A percentile compares a stretch with the other conserved stretches of the same genome.
phyloP scores from a whole-genome alignment of 2,113 vertebrate genomes.

The Pipra filicauda region DNA sequence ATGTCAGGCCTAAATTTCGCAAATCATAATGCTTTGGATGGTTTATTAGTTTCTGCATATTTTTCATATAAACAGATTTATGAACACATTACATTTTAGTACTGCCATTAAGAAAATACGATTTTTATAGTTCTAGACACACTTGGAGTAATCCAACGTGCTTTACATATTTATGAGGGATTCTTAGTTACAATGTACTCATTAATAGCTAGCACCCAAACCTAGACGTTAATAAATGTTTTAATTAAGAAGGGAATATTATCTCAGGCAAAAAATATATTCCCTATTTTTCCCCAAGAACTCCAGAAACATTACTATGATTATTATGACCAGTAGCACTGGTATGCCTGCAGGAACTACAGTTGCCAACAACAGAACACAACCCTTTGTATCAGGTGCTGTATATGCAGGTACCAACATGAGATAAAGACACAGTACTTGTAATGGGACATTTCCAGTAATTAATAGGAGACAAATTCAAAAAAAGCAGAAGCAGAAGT shows the following conservation, averaged over 20 bases:
- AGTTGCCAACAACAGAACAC: background rate
- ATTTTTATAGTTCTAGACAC: slow-evolving; percentile 28
- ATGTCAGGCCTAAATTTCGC: background rate
- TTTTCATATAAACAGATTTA: slow-evolving; percentile 33
- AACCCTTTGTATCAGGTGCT: background rate
- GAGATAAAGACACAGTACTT: background rate
- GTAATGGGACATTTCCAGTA: background rate
- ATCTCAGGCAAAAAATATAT: background rate
- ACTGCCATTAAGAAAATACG: slow-evolving; percentile 2
- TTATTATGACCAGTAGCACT: background rate
- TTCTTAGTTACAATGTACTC: background rate
- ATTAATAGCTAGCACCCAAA: background rate
- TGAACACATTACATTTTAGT: background rate
- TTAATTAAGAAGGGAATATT: background rate
- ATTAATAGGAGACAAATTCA: background rate
- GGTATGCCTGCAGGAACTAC: background rate
- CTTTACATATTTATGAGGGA: slow-evolving; percentile 12
- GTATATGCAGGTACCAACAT: background rate
- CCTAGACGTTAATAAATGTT: background rate
- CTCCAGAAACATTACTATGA: background rate
- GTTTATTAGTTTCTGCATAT: slow-evolving; percentile 25
- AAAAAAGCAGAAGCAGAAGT: too few species aligned
- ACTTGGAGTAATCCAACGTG: background rate
- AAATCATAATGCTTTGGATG: background rate
- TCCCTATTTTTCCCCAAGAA: background rate